These are phyloP conservation scores for Calidris pugnax DNA, from an alignment of 2,113 vertebrate genomes.

Conservation along the genomic window DNA sequence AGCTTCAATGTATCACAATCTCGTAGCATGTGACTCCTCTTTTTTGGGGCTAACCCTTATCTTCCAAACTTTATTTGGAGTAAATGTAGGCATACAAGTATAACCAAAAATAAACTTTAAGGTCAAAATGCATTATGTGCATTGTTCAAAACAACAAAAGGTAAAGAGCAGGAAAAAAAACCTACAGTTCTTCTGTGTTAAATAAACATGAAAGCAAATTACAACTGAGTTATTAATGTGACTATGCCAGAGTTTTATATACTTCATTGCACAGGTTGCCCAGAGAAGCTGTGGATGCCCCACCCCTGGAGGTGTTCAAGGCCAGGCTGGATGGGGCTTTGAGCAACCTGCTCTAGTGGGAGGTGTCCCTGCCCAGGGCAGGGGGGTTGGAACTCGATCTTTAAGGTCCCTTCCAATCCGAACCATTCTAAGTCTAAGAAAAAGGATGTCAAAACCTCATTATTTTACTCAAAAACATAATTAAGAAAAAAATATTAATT, in stretches of 20 bases:
- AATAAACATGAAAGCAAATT: background rate
- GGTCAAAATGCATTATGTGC: background rate
- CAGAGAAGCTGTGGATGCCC: no score
- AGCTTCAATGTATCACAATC: background rate
- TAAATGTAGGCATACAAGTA: background rate
- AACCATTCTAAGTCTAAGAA: background rate
- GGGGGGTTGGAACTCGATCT: no score
- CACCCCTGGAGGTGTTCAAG: no score
- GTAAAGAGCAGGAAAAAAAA: background rate
- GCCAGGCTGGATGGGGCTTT: no score
- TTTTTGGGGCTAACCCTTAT: background rate
- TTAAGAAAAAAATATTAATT: background rate
- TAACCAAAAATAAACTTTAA: background rate
- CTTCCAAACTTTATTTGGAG: background rate
- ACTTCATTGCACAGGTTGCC: background rate
- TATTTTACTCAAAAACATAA: background rate
- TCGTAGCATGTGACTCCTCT: background rate
- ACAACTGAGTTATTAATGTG: background rate
- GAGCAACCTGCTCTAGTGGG: no score
- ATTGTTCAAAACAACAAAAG: background rate
- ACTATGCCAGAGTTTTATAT: background rate
- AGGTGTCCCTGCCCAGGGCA: no score
- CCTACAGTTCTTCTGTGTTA: background rate
- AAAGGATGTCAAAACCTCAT: background rate
- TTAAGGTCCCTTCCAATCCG: no score